phyloP scores from a whole-genome alignment of 2,113 vertebrate genomes.

The Barbus barbus region DNA sequence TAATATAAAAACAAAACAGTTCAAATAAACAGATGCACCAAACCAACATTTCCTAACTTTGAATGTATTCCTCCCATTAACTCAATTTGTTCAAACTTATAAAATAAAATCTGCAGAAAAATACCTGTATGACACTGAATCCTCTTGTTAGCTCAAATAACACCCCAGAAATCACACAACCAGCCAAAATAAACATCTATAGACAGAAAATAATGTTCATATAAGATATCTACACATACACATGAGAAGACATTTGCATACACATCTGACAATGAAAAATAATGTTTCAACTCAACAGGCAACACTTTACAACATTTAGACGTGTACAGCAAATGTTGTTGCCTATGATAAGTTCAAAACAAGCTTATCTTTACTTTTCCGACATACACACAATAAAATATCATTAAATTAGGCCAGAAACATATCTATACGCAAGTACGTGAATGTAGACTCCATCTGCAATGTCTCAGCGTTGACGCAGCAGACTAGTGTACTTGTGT shows the following conservation, averaged over 20 bases:
- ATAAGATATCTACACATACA: conserved; percentile 21
- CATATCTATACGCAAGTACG: background rate
- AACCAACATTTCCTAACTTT: no score
- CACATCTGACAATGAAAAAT: conserved; percentile 21
- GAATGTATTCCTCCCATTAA: no score
- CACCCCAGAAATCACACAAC: conserved; percentile 20
- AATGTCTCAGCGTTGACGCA: background rate
- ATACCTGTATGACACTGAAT: no score
- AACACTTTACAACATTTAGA: conserved; percentile 30
- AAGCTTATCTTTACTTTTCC: background rate
- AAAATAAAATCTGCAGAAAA: no score
- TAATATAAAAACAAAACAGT: background rate
- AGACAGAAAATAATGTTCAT: background rate
- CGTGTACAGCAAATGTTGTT: background rate
- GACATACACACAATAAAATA: background rate
- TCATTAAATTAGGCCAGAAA: background rate
- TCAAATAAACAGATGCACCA: no score
- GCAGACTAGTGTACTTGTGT: background rate
- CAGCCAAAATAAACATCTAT: conserved; percentile 17
- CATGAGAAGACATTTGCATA: background rate
- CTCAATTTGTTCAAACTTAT: background rate
- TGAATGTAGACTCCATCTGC: background rate
- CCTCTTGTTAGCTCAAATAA: background rate
- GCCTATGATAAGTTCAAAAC: no score
- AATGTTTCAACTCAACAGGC: background rate